Evolutionary conservation across 2,888 invertebrate genomes (phyloP).

Genomic region (Eristalinus aeneus): DNA sequence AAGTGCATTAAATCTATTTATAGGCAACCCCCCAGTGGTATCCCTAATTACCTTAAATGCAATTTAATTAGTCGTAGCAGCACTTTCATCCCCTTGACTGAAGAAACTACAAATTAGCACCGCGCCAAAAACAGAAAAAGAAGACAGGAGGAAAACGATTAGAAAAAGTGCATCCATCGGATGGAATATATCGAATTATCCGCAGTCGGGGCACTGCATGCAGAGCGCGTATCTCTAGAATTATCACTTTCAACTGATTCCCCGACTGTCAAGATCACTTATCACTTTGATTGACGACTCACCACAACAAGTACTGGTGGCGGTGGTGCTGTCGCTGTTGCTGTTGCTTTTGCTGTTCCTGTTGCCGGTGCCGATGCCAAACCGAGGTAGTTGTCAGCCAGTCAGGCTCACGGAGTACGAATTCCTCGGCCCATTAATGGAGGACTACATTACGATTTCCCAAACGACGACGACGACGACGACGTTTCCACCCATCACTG

Average conservation of each 20-base stretch:
- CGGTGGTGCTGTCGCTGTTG: not conserved
- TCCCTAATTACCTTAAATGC: constrained; percentile 33
- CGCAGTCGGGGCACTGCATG: constrained; percentile 57
- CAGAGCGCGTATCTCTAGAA: constrained; percentile 68
- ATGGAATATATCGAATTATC: constrained; percentile 63
- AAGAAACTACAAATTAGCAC: constrained; percentile 53
- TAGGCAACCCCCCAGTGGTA: not conserved
- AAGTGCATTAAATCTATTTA: not conserved
- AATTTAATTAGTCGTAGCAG: constrained; percentile 46
- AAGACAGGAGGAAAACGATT: not conserved
- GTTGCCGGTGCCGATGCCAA: constrained; percentile 27
- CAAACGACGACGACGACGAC: not conserved
- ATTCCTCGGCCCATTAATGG: constrained; percentile 68
- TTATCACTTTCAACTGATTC: constrained; percentile 70
- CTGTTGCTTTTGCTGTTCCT: too few species aligned
- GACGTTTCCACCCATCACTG: constrained; percentile 15
- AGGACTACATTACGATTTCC: constrained; percentile 59
- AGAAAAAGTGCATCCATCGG: constrained; percentile 20
- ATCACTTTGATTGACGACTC: constrained; percentile 70
- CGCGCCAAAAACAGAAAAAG: constrained; percentile 1
- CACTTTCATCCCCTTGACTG: constrained; percentile 18
- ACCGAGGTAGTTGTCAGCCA: constrained; percentile 26
- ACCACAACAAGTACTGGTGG: constrained; percentile 52
- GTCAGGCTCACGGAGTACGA: constrained; percentile 26
- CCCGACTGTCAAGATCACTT: constrained; percentile 67